phyloP scores from a whole-genome alignment of 1,140 invertebrate species.

The Drosophila ohnishii region DNA sequence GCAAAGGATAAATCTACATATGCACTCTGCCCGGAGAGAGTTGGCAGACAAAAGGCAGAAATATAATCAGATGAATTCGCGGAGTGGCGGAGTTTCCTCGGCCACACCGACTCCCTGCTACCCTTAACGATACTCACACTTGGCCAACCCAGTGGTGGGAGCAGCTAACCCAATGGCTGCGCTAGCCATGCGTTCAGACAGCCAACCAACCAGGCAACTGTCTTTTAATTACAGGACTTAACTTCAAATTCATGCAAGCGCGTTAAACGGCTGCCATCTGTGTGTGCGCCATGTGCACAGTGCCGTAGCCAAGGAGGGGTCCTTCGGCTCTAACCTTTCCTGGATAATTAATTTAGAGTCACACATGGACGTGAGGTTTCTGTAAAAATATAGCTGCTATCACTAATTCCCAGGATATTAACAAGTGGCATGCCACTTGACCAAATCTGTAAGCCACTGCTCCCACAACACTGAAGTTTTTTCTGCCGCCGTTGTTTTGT shows the following conservation, averaged over 20 bases:
- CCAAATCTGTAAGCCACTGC: constrained; percentile 1
- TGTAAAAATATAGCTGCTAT: no score
- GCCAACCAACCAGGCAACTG: constrained; percentile 53
- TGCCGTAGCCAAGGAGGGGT: constrained; percentile 4
- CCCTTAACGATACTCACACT: constrained; percentile 22
- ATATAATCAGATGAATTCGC: constrained; percentile 29
- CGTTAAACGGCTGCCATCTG: constrained; percentile 41
- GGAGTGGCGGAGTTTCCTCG: neutral
- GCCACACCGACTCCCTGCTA: constrained; percentile 27
- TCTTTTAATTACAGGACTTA: constrained; percentile 71
- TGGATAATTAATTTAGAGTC: neutral
- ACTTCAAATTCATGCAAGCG: constrained; percentile 55
- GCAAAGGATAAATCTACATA: constrained; percentile 19
- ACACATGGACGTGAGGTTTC: neutral
- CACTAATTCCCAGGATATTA: neutral
- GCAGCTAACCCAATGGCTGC: constrained; percentile 6
- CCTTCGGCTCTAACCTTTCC: neutral
- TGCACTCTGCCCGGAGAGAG: constrained; percentile 8
- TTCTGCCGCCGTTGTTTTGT: constrained; percentile 36
- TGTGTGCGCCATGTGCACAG: neutral
- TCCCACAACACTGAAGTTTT: neutral
- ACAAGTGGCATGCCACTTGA: neutral
- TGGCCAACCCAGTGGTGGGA: neutral
- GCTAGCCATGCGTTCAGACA: constrained; percentile 30
- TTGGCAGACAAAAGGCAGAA: constrained; percentile 13